phyloP scores from a whole-genome alignment of 2,888 invertebrate species.

The Platycheirus albimanus region DNA sequence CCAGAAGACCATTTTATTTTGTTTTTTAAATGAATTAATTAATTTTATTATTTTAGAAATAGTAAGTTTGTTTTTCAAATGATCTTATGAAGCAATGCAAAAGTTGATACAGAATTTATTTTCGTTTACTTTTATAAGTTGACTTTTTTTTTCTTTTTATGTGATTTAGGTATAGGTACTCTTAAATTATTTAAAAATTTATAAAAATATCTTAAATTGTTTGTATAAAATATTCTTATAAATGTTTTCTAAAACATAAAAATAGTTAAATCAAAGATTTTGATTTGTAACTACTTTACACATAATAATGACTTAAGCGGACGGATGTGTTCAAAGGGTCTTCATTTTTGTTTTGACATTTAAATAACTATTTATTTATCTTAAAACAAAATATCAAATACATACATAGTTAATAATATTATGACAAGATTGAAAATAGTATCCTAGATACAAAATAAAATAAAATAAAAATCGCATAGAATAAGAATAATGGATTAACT shows the following conservation, averaged over 20 bases:
- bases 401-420: conserved; percentile 75
- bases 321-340: conserved; percentile 71
- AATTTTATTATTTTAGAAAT: background rate
- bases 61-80: conserved; percentile 47
- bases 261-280: conserved; percentile 26
- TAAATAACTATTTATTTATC: conserved; percentile 53
- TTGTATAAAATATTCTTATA: background rate
- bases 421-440: conserved; percentile 76
- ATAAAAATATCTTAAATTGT: too few relatives aligned
- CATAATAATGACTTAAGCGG: conserved; percentile 73
- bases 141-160: conserved; percentile 43
- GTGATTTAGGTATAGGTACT: conserved; percentile 13
- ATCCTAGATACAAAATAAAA: conserved; percentile 70
- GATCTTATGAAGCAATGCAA: conserved; percentile 75
- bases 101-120: conserved; percentile 8
- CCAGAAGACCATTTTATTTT: conserved; percentile 73
- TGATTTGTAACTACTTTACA: conserved; percentile 42
- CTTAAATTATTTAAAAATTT: background rate
- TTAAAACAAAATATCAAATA: conserved; percentile 39
- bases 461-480: conserved; percentile 52
- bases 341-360: conserved; percentile 16
- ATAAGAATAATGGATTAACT: conserved; percentile 68
- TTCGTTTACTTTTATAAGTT: conserved; percentile 32
- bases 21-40: conserved; percentile 17
- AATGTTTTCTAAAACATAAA: conserved; percentile 18